Conservation (phyloP, 2,797 vertebrate species). For the Anguilla marmorata region DNA sequence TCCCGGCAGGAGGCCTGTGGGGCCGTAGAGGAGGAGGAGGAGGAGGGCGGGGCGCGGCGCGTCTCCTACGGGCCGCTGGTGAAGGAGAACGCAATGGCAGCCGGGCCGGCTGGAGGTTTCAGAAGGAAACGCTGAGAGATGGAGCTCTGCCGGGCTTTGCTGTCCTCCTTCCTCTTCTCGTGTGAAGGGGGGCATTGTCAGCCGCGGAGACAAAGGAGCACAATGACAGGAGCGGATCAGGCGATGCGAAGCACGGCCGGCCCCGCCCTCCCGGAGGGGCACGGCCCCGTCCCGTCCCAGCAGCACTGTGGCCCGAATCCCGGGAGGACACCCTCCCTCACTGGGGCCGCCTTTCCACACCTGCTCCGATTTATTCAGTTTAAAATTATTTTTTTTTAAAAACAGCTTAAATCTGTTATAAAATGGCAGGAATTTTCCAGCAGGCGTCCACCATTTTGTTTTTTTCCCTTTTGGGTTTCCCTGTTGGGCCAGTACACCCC, state of each 20-base stretch:
- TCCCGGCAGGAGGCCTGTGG: conserved; percentile 1
- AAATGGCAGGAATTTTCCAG: background rate
- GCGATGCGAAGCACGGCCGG: conserved; percentile 59
- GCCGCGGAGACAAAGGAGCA: conserved; percentile 52
- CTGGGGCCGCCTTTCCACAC: background rate
- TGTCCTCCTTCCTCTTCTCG: conserved; percentile 42
- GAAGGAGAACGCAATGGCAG: background rate
- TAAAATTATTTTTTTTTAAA: background rate
- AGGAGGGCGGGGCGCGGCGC: background rate
- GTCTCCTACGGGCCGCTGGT: background rate
- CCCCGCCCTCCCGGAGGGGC: conserved; percentile 43
- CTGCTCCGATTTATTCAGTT: background rate
- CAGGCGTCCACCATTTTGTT: background rate
- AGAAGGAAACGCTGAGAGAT: conserved; percentile 5
- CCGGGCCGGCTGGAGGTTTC: background rate
- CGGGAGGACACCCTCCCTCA: background rate
- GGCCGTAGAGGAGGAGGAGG: background rate
- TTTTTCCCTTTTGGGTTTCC: background rate
- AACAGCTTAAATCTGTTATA: background rate
- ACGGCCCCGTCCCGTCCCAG: background rate
- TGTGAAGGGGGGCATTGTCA: conserved; percentile 62
- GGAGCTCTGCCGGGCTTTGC: background rate
- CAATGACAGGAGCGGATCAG: conserved; percentile 47
- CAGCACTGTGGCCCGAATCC: background rate
- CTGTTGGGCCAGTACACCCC: background rate